A percentile compares a stretch with the other conserved stretches of the same genome.
Evolutionary conservation across 2,888 invertebrate genomes (phyloP).

Genomic region (Sesamia inferens): DNA sequence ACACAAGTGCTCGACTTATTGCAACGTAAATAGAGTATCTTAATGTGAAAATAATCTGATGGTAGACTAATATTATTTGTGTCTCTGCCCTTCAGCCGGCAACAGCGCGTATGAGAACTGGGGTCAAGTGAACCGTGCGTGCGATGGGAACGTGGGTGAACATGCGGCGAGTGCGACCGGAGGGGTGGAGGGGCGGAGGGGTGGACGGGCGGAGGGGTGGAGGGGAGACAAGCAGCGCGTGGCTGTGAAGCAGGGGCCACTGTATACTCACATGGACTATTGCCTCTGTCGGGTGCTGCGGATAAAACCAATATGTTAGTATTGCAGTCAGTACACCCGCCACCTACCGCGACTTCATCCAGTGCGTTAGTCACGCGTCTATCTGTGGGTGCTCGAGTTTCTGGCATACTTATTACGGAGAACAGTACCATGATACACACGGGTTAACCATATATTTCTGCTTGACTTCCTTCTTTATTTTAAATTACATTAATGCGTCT

Average conservation of each 20-base stretch:
- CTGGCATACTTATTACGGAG: neutral
- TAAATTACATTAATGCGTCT: too few species aligned
- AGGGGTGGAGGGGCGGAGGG: too few species aligned
- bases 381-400: neutral
- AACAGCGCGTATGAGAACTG: constrained; percentile 11
- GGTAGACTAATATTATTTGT: neutral
- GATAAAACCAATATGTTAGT: constrained; percentile 86
- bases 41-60: neutral
- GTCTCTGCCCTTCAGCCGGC: neutral
- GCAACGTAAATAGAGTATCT: neutral
- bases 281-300: constrained; percentile 96
- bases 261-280: constrained; percentile 96
- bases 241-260: neutral
- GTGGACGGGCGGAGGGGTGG: too few species aligned
- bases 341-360: constrained; percentile 29
- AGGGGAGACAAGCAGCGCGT: neutral
- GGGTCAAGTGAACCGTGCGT: neutral
- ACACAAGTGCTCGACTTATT: constrained; percentile 8
- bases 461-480: neutral
- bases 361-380: constrained; percentile 9
- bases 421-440: neutral
- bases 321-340: constrained; percentile 32
- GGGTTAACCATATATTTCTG: neutral
- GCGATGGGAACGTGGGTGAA: too few species aligned
- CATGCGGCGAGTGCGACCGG: neutral